Evolutionary conservation across 64 coral and sea anemone species (phyloP).

Genomic region (Montipora foliosa): DNA sequence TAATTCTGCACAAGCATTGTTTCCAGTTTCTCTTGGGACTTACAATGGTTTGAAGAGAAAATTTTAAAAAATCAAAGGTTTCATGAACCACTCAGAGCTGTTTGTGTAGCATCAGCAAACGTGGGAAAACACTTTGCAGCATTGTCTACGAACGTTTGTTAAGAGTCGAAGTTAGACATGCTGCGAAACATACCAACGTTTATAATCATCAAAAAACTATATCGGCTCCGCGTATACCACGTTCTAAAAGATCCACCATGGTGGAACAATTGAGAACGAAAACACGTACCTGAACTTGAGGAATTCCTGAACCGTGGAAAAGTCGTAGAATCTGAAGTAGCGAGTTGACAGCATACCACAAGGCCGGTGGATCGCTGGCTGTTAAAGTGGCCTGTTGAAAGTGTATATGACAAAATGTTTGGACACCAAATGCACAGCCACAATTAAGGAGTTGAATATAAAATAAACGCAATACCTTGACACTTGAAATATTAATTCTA

Average conservation of each 20-base stretch:
- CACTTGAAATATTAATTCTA: constrained; percentile 82
- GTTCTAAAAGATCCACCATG: too few relatives aligned
- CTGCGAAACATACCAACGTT: too few relatives aligned
- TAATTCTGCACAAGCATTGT: too few relatives aligned
- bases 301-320: constrained; percentile 83
- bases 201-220: too few relatives aligned
- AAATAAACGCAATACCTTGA: constrained; percentile 63
- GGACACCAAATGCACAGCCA: too few relatives aligned
- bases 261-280: neutral
- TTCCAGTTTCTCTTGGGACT: too few relatives aligned
- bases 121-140: too few relatives aligned
- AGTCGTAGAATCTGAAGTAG: constrained; percentile 84
- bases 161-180: too few relatives aligned
- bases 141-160: too few relatives aligned
- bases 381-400: constrained; percentile 64
- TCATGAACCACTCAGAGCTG: neutral
- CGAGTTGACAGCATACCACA: constrained; percentile 97
- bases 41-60: neutral
- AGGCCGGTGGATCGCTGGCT: constrained; percentile 72
- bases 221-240: too few relatives aligned
- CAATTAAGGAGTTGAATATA: too few relatives aligned
- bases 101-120: too few relatives aligned
- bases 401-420: neutral
- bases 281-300: constrained; percentile 74
- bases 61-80: neutral